phyloP scores from a whole-genome alignment of 2,888 invertebrate species.

The Leptogaster cylindrica region DNA sequence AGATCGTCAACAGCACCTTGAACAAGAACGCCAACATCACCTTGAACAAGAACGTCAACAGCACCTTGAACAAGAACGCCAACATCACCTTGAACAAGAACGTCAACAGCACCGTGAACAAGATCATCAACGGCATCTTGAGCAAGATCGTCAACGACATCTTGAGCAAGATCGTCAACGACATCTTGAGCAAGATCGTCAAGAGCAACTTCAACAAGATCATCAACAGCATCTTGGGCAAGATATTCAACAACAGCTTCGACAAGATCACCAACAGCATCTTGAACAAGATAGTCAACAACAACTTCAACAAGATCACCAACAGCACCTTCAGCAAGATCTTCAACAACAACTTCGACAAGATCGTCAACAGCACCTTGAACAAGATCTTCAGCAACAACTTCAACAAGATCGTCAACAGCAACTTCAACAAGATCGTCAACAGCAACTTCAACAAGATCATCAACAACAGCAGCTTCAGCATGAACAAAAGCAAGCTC shows the following conservation, averaged over 20 bases:
- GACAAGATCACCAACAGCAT: neutral
- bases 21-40: neutral
- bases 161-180: constrained; percentile 45
- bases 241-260: neutral
- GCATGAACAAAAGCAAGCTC: constrained; percentile 33
- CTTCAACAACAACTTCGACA: neutral
- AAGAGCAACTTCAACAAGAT: neutral
- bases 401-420: constrained; percentile 45
- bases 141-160: constrained; percentile 29
- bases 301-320: constrained; percentile 2
- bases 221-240: neutral
- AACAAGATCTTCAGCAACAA: constrained; percentile 33
- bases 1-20: neutral
- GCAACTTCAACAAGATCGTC: constrained; percentile 45
- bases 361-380: constrained; percentile 17
- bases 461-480: constrained; percentile 29
- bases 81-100: constrained; percentile 11
- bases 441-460: constrained; percentile 36
- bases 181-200: constrained; percentile 45
- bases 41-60: constrained; percentile 6
- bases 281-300: constrained; percentile 7
- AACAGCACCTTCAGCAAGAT: constrained; percentile 17
- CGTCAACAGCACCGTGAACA: neutral
- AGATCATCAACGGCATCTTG: constrained; percentile 16
- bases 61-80: neutral